A percentile compares a stretch with the other conserved stretches of the same genome.
Evolutionary conservation across 1,140 invertebrate species (phyloP).

Genomic region (Caenorhabditis inopinata): DNA sequence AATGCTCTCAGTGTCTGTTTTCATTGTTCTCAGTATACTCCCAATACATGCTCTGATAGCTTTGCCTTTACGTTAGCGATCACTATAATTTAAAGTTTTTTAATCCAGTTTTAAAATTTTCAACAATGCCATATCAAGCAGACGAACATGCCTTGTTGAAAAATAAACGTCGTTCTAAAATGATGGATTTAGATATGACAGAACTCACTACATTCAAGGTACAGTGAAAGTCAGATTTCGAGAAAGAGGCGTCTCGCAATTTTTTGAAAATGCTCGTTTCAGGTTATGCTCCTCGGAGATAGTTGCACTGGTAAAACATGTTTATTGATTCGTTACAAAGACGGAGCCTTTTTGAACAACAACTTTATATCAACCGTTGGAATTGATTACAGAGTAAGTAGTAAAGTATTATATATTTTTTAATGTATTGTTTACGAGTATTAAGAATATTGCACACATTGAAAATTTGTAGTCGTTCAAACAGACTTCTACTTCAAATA

Average conservation of each 20-base stretch:
- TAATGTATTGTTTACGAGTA: neutral
- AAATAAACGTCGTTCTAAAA: neutral
- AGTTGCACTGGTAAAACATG: slow-evolving; percentile 69
- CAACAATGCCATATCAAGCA: neutral
- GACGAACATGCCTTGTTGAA: neutral
- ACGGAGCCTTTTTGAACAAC: slow-evolving; percentile 70
- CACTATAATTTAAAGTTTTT: neutral
- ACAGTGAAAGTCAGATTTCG: neutral
- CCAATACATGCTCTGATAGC: neutral
- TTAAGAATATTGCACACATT: no score
- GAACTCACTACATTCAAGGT: neutral
- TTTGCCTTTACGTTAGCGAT: neutral
- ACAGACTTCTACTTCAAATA: no score
- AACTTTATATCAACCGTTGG: slow-evolving; percentile 71
- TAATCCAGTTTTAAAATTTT: neutral
- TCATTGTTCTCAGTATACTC: neutral
- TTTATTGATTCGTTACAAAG: slow-evolving; percentile 69
- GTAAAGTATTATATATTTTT: neutral
- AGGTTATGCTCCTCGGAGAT: slow-evolving; percentile 66
- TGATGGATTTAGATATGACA: neutral
- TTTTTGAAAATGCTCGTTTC: slow-evolving; percentile 14
- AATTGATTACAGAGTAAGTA: slow-evolving; percentile 68
- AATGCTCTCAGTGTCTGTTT: neutral
- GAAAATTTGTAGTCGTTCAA: no score
- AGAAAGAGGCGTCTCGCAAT: no score